Evolutionary conservation across 1,140 invertebrate species (phyloP).

Genomic region (Lepidotrigona ventralis): DNA sequence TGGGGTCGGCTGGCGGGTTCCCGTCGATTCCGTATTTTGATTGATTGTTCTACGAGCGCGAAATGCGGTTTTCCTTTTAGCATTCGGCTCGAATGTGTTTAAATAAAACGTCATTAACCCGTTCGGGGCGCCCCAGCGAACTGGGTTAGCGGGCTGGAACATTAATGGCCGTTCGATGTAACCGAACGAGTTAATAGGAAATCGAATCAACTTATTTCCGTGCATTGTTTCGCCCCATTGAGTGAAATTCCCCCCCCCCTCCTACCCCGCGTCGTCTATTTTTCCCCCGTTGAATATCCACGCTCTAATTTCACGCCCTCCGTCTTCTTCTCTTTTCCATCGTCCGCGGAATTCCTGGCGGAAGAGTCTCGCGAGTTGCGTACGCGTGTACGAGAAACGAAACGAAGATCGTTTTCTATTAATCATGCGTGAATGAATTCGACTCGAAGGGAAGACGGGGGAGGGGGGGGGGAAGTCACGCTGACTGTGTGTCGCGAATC

Average conservation of each 20-base stretch:
- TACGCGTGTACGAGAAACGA: neutral
- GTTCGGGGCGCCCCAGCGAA: slow-evolving; percentile 4
- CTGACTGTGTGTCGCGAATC: neutral
- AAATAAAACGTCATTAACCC: slow-evolving; percentile 51
- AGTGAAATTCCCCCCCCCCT: slow-evolving; percentile 13
- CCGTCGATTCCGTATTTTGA: slow-evolving; percentile 42
- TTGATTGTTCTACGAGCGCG: slow-evolving; percentile 40
- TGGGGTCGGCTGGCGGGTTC: neutral
- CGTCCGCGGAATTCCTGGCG: slow-evolving; percentile 12
- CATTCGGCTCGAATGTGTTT: slow-evolving; percentile 31
- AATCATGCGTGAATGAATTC: slow-evolving; percentile 23
- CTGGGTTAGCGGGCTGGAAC: slow-evolving; percentile 43
- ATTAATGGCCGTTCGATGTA: slow-evolving; percentile 51
- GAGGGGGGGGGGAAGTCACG: no score
- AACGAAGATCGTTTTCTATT: slow-evolving; percentile 20
- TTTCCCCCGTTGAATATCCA: slow-evolving; percentile 2
- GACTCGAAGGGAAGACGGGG: no score
- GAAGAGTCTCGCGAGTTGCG: no score
- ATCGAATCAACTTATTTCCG: slow-evolving; percentile 53
- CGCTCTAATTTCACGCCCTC: neutral
- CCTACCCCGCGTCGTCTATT: neutral
- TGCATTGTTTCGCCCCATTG: slow-evolving; percentile 36
- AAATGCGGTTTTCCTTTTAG: slow-evolving; percentile 48
- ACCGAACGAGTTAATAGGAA: slow-evolving; percentile 50
- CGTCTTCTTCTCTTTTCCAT: neutral